Conservation (phyloP, 1,140 invertebrate genomes). For the Temnothorax nylanderi region DNA sequence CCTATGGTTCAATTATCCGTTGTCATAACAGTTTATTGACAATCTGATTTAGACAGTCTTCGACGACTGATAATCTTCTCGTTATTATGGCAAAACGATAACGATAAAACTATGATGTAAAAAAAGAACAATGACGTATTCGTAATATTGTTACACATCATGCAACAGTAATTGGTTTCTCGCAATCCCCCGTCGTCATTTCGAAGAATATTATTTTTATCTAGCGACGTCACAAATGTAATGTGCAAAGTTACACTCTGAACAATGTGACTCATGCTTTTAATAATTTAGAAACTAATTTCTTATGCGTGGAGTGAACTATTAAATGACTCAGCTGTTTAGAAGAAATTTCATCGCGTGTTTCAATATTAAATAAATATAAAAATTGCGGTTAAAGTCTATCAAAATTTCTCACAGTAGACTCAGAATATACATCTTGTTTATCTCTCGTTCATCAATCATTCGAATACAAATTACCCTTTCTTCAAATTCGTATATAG, state of each 20-base stretch:
- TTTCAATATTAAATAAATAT: not conserved
- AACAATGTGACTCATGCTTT: constrained; percentile 2
- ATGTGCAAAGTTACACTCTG: not conserved
- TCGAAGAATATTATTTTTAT: constrained; percentile 36
- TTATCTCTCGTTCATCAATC: not conserved
- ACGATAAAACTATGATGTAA: not conserved
- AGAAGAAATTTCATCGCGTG: not conserved
- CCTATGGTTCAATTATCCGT: too few species aligned
- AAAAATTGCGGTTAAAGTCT: not conserved
- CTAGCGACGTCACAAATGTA: not conserved
- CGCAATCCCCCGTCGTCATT: not conserved
- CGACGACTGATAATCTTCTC: not conserved
- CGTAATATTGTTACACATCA: not conserved
- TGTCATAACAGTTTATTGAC: not conserved
- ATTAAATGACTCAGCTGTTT: not conserved
- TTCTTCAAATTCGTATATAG: not conserved
- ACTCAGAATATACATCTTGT: not conserved
- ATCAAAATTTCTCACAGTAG: not conserved
- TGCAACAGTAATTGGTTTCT: not conserved
- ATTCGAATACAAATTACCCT: not conserved
- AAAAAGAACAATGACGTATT: too few species aligned
- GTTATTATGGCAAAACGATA: not conserved
- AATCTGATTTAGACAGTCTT: not conserved
- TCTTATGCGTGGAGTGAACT: not conserved
- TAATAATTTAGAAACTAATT: not conserved